Base-by-base conservation (phyloP, 2,797 vertebrate genomes). In the Dipus sagitta region DNA sequence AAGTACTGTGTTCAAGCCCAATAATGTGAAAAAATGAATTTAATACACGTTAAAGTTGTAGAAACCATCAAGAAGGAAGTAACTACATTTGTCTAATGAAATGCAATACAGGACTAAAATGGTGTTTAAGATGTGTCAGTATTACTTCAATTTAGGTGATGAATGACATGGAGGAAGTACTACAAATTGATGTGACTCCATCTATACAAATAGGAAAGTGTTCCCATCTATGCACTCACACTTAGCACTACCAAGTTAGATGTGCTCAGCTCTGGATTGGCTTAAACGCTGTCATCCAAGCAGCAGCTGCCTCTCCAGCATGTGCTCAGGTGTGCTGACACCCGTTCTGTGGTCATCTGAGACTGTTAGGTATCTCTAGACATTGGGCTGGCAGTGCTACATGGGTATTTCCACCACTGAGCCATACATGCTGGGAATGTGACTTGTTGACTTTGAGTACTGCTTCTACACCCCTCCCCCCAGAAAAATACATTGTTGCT, bases 41-140 rank as follows among this genome's bases (percentile, higher is more conserved):
- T 72, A 88, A 83, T 1, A 68, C 23, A 86, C 52, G 24, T 13
- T 79, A 70, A 86, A 88, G 52, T 28, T 80, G n/a, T 13, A 86
- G 93, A 82, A 70, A 78, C 62, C 38, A 79, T 32, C 23, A 32
- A 76, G 86, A 88, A 90, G 54, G 23, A 79, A 95, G 34, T 5
- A 72, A 88, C 14, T 9, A 20, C 21, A 68, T 38, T 62, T 88
- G 62, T 23, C 70, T 90, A 86, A 52, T 65, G 42, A 89, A 52
- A 65, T 23, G 82, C 65, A 93, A 86, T 26, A 72, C 0, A 82
- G 24, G 28, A 67, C 42, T 80, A 58, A 80, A 77, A 42, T 2
- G 21, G 28, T 68, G 12, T 38, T 95, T 77, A 60, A 77, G 81
- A 75, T 60, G 42, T 87, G 74, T 64, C 42, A 18, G 58, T 54